Conservation (phyloP, 2,888 invertebrate genomes). For the Tyria jacobaeae region DNA sequence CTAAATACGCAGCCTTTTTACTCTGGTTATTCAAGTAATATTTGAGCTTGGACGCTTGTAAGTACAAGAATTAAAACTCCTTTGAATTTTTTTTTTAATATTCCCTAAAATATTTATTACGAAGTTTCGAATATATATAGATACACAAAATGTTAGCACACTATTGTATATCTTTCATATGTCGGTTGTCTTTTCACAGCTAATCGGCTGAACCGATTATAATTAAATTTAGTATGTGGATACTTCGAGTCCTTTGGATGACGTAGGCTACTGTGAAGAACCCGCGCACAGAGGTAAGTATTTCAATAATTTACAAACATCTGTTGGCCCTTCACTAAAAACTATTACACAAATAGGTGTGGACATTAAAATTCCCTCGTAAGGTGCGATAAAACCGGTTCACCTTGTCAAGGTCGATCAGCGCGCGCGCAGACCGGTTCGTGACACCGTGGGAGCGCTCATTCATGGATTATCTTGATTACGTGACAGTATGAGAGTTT, state of each 20-base stretch:
- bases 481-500: constrained; percentile 15
- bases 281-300: too few species aligned
- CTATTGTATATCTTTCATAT: not conserved
- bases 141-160: not conserved
- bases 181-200: too few species aligned
- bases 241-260: too few species aligned
- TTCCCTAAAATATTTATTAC: not conserved
- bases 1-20: too few species aligned
- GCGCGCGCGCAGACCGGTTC: constrained; percentile 44
- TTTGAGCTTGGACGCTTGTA: too few species aligned
- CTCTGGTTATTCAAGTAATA: too few species aligned
- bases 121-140: not conserved
- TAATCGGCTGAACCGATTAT: too few species aligned
- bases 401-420: constrained; percentile 71
- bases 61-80: not conserved
- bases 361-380: constrained; percentile 39
- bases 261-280: too few species aligned
- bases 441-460: constrained; percentile 47
- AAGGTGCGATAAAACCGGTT: constrained; percentile 53
- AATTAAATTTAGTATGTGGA: too few species aligned
- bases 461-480: constrained; percentile 37
- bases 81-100: too few species aligned
- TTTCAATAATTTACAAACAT: constrained; percentile 1
- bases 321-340: constrained; percentile 14
- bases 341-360: not conserved